Conservation (phyloP, 2,797 vertebrate species). For the Siniperca obscura region DNA sequence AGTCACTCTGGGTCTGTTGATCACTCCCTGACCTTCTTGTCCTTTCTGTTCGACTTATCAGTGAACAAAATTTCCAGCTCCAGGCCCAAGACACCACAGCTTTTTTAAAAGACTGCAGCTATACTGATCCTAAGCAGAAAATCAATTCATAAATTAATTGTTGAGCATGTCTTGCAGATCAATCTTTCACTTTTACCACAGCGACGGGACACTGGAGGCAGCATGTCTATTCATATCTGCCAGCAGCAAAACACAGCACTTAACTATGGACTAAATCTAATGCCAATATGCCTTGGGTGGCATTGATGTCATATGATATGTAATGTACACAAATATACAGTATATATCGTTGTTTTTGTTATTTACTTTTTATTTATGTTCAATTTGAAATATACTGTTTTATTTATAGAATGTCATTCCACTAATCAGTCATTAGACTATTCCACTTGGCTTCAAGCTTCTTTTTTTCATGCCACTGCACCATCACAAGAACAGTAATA, state of each 20-base stretch:
- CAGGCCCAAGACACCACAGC: slow-evolving; percentile 47
- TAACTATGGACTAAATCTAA: slow-evolving; percentile 35
- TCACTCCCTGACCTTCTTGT: slow-evolving; percentile 64
- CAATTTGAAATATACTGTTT: background rate
- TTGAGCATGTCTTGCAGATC: slow-evolving; percentile 73
- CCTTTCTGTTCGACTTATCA: slow-evolving; percentile 62
- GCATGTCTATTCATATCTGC: slow-evolving; percentile 56
- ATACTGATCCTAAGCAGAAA: slow-evolving; percentile 74
- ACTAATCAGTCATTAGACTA: background rate
- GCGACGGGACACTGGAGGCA: slow-evolving; percentile 40
- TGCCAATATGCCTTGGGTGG: slow-evolving; percentile 11
- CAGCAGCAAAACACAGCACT: slow-evolving; percentile 28
- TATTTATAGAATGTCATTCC: background rate
- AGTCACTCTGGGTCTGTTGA: slow-evolving; percentile 39
- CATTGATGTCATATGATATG: slow-evolving; percentile 22
- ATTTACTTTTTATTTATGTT: background rate
- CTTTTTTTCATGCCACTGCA: background rate
- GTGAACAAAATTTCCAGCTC: slow-evolving; percentile 56
- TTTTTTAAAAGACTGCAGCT: slow-evolving; percentile 63
- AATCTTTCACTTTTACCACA: slow-evolving; percentile 63
- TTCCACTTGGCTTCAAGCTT: background rate
- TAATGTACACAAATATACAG: background rate
- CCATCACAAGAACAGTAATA: background rate
- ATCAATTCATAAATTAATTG: slow-evolving; percentile 78
- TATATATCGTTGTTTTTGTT: accelerated